Percentiles rank a stretch among this genome's conserved stretches.
These are phyloP conservation scores for Neogale vison DNA, from an alignment of 2,113 vertebrate genomes.

Conservation along the genomic window DNA sequence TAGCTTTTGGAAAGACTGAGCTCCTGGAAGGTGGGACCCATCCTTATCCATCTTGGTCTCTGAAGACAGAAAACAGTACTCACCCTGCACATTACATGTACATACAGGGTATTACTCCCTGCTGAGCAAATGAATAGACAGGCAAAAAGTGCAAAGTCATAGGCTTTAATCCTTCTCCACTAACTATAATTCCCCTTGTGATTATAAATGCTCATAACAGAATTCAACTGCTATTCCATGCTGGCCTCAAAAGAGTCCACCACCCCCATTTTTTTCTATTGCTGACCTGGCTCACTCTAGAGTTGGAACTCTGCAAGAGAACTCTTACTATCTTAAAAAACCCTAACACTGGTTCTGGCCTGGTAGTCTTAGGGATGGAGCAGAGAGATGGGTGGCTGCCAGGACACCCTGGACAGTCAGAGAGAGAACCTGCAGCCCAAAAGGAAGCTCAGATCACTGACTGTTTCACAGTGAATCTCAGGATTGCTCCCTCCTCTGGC, in stretches of 20 bases:
- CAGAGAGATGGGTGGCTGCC: not conserved
- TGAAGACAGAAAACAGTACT: not conserved
- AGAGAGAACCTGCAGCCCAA: not conserved
- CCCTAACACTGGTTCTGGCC: not conserved
- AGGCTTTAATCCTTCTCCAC: not conserved
- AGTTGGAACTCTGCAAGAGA: not conserved
- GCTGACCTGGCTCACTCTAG: not conserved
- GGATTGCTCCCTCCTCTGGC: not conserved
- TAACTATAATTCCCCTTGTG: not conserved
- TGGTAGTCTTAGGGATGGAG: not conserved
- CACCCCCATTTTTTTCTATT: not conserved
- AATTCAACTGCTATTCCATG: not conserved
- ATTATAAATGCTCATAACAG: conserved; percentile 13
- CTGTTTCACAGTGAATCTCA: not conserved
- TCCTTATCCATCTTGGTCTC: not conserved
- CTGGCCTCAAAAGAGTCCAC: not conserved
- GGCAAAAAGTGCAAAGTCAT: not conserved
- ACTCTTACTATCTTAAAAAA: not conserved
- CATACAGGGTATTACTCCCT: not conserved
- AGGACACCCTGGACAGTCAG: fast-evolving
- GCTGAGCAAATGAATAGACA: not conserved
- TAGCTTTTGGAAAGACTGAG: not conserved
- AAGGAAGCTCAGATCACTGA: not conserved
- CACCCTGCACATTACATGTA: not conserved
- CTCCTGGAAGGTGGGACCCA: not conserved